These are phyloP conservation scores for Polyodon spathula DNA, from an alignment of 2,113 vertebrate species.

Conservation along the genomic window DNA sequence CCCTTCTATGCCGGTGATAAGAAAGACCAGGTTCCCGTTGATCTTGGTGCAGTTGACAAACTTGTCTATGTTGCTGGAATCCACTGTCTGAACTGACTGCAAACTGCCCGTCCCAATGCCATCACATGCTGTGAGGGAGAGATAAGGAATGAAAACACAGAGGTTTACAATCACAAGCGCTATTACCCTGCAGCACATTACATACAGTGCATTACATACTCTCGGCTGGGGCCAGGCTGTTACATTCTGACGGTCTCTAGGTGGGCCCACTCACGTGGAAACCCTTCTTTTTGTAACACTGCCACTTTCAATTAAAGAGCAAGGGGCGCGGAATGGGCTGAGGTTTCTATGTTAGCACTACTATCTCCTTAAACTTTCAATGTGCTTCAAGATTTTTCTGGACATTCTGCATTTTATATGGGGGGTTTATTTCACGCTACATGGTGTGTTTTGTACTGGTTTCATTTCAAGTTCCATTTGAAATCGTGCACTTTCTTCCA, in stretches of 20 bases:
- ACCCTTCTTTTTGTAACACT: no score
- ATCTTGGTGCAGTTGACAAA: slow-evolving; percentile 98
- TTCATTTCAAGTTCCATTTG: neutral
- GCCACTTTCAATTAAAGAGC: no score
- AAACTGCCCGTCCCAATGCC: slow-evolving; percentile 92
- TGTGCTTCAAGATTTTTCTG: no score
- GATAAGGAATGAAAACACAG: slow-evolving; percentile 17
- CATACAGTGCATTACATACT: no score
- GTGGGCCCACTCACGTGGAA: no score
- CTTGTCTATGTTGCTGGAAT: slow-evolving; percentile 92
- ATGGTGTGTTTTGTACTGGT: slow-evolving; percentile 17
- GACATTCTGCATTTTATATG: no score
- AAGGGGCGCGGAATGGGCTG: no score
- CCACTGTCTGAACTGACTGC: slow-evolving; percentile 82
- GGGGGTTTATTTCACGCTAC: neutral
- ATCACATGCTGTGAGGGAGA: slow-evolving; percentile 73
- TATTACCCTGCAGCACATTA: neutral
- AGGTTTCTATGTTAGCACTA: no score
- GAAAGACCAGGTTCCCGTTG: slow-evolving; percentile 96
- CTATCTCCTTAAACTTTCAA: no score
- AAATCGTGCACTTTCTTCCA: no score
- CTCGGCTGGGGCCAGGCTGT: no score
- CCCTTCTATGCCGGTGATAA: slow-evolving; percentile 96
- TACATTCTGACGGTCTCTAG: no score
- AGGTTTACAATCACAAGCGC: neutral